A percentile compares a stretch with the other conserved stretches of the same genome.
These are phyloP conservation scores for Ciconia nigra DNA, from an alignment of 2,797 vertebrate species.

Conservation along the genomic window DNA sequence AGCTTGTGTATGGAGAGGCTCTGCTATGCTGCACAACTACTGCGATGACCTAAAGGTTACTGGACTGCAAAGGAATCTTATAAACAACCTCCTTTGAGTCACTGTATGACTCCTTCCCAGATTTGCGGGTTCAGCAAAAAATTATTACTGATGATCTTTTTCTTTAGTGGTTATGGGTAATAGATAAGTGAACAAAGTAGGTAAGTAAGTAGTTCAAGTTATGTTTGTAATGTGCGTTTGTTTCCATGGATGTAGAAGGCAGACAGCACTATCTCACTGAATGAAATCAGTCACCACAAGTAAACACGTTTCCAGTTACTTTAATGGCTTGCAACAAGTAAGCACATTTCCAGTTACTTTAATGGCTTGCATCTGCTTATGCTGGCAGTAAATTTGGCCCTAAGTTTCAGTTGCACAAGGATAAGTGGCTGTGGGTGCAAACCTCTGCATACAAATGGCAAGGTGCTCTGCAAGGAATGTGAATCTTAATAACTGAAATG, in stretches of 20 bases:
- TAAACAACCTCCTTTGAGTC: not conserved
- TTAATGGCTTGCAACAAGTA: not conserved
- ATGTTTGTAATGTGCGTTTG: not conserved
- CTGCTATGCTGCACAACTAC: not conserved
- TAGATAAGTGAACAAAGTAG: not conserved
- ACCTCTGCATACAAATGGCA: not conserved
- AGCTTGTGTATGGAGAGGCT: not conserved
- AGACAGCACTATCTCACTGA: not conserved
- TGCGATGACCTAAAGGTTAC: not conserved
- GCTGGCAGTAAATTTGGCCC: not conserved
- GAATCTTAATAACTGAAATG: not conserved
- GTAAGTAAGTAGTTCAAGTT: not conserved
- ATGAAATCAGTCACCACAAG: not conserved
- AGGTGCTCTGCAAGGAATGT: not conserved
- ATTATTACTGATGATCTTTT: not conserved
- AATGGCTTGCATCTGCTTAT: not conserved
- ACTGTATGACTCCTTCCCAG: no score
- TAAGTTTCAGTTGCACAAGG: not conserved
- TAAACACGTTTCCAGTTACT: not conserved
- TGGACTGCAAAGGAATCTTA: not conserved
- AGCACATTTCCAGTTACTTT: not conserved
- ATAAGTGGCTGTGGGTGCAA: not conserved
- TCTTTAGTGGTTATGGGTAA: not conserved
- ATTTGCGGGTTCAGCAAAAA: not conserved
- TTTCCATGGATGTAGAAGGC: not conserved